Percentiles rank a stretch among this genome's conserved stretches.
Conservation (phyloP, 2,888 invertebrate species). For the Amblyjoppa proteus region DNA sequence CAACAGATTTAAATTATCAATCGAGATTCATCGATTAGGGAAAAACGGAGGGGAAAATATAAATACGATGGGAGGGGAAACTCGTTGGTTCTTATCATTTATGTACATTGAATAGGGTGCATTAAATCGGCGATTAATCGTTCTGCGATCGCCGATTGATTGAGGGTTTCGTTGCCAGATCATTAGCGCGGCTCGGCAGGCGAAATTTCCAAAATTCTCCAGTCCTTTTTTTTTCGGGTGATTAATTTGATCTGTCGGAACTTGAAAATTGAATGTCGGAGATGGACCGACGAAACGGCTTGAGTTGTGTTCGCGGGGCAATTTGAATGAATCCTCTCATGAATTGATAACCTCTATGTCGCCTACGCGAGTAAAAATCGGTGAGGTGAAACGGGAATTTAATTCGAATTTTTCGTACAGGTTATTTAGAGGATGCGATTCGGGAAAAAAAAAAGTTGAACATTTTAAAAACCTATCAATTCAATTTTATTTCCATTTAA, state of each 20-base stretch:
- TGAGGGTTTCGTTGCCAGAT: not conserved
- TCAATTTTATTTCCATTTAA: no score
- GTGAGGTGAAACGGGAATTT: not conserved
- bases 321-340: not conserved
- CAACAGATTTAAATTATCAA: no score
- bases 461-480: no score
- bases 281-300: conserved; percentile 1
- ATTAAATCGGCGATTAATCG: not conserved
- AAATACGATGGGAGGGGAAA: not conserved
- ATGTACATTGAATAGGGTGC: not conserved
- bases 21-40: conserved; percentile 41
- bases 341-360: conserved; percentile 37
- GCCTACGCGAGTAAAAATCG: not conserved
- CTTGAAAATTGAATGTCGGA: no score
- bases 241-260: no score
- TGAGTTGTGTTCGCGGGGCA: not conserved
- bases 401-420: not conserved
- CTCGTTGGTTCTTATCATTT: conserved; percentile 16
- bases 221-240: not conserved
- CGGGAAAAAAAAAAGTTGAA: no score
- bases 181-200: not conserved
- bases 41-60: not conserved
- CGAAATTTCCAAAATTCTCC: not conserved
- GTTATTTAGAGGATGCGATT: no score
- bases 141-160: conserved; percentile 16